A percentile compares a stretch with the other conserved stretches of the same genome.
phyloP scores from a whole-genome alignment of 53 echinoderm and acorn worm genomes.

The Crossaster papposus region DNA sequence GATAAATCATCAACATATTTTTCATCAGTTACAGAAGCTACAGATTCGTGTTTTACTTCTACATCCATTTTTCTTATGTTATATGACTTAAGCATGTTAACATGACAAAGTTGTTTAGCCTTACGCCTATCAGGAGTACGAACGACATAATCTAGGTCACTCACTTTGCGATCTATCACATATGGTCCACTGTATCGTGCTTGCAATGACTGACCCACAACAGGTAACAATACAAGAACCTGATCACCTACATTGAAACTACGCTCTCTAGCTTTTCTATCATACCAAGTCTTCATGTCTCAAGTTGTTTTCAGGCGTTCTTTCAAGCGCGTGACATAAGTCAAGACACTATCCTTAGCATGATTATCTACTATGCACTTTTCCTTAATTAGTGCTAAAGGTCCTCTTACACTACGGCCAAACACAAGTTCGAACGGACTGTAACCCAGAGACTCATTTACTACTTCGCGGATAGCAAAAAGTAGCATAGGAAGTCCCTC shows the following conservation, averaged over 20 bases:
- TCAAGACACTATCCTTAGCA: conserved; percentile 43
- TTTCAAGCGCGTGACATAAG: conserved; percentile 48
- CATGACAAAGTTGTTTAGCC: conserved; percentile 59
- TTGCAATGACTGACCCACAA: conserved; percentile 47
- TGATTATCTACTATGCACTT: conserved; percentile 33
- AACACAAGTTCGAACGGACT: conserved; percentile 46
- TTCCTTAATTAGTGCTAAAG: conserved; percentile 48
- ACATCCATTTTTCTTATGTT: not conserved
- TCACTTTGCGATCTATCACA: conserved; percentile 43
- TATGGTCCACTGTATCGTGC: conserved; percentile 64
- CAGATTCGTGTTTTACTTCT: not conserved
- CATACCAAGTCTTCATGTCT: conserved; percentile 70
- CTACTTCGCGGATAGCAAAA: conserved; percentile 69
- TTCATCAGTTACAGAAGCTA: not conserved
- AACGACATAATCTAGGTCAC: conserved; percentile 62
- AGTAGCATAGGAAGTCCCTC: conserved; percentile 71
- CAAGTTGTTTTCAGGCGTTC: conserved; percentile 38
- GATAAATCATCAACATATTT: not conserved
- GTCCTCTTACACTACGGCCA: conserved; percentile 39
- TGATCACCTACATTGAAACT: conserved; percentile 70
- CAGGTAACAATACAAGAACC: conserved; percentile 65
- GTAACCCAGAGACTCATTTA: conserved; percentile 71
- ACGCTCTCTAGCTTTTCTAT: conserved; percentile 59
- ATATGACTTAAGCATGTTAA: conserved; percentile 75
- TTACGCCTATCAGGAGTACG: conserved; percentile 66